Conservation (phyloP, 2,797 vertebrate genomes). For the Xerus rutilus region DNA sequence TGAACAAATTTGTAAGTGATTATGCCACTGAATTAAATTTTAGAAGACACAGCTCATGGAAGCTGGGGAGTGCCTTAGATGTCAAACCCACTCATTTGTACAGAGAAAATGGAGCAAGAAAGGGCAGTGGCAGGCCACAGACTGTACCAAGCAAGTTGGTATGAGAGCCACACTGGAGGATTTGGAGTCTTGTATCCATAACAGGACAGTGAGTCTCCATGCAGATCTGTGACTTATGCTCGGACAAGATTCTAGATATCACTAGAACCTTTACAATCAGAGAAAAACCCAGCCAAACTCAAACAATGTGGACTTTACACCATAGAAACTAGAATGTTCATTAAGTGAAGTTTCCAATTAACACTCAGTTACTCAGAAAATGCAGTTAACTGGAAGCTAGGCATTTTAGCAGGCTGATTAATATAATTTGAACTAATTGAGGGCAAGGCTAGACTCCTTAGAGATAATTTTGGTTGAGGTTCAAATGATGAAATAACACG, state of each 20-base stretch:
- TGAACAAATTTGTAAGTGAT: not conserved
- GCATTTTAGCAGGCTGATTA: conserved; percentile 32
- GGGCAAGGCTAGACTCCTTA: conserved; percentile 10
- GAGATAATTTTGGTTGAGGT: conserved; percentile 29
- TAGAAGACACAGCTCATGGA: conserved; percentile 46
- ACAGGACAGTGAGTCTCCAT: not conserved
- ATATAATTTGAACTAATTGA: conserved; percentile 66
- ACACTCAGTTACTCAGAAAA: conserved; percentile 38
- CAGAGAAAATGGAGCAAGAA: not conserved
- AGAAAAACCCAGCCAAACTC: not conserved
- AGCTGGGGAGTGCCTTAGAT: conserved; percentile 16
- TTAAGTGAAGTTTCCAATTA: conserved; percentile 22
- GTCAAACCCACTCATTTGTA: conserved; percentile 22
- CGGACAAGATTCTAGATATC: not conserved
- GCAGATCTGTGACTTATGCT: not conserved
- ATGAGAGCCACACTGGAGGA: not conserved
- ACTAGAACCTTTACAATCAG: not conserved
- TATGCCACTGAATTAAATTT: not conserved
- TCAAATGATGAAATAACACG: not conserved
- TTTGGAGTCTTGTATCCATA: not conserved
- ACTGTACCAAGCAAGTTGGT: not conserved
- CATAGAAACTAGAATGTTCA: conserved; percentile 34
- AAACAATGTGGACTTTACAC: not conserved
- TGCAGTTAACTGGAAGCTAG: conserved; percentile 47
- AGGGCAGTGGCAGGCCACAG: not conserved